Evolutionary conservation across 2,888 invertebrate genomes (phyloP), one percentile per base, ranked within the genome.

Genomic region (Pegoplata infirma): DNA sequence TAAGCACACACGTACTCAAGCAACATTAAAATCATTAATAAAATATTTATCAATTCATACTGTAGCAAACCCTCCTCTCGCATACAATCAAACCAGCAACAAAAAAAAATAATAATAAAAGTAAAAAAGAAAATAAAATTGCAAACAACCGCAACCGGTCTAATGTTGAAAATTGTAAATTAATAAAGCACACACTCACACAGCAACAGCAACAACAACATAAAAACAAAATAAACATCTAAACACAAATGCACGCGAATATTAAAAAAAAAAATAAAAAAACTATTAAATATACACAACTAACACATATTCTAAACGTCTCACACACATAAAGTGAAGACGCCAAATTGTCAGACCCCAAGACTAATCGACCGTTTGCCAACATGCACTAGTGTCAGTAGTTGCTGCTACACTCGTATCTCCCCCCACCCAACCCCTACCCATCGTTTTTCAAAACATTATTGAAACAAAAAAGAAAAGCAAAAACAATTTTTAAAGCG

Each of bases 301-400:
- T 78, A 80, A 81, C 80, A 81, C 80, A 81, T 51, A 82, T 80
- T 80, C 76, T 66, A 61, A 76, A 51, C 44, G 75, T 40, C 71
- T 53, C 21, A 44, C 53, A 47, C 14, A 40, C 51, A 21, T 21
- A 4, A n/a, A 63, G 75, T 63, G 47, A 14, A 47, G 59, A 61
- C 67, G 68, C 14, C 75, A 68, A 63, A 55, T 23, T 53, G 53
- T 6, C 14, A 59, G 74, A 61, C 67, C 46, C 14, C 67, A 21
- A 46, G 17, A 55, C 46, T 46, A 53, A 56, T 7, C 40, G 51
- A n/a, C 46, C 10, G 32, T 44, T 59, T 49, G 59, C 69, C 74
- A 63, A 63, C 75, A 58, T 79, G 71, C 67, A 56, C 66, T 58
- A 32, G 8, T 49, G 47, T 68, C 64, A 46, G 66, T 61, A 67